Conservation (phyloP, 2,113 vertebrate species). For the Vimba vimba region DNA sequence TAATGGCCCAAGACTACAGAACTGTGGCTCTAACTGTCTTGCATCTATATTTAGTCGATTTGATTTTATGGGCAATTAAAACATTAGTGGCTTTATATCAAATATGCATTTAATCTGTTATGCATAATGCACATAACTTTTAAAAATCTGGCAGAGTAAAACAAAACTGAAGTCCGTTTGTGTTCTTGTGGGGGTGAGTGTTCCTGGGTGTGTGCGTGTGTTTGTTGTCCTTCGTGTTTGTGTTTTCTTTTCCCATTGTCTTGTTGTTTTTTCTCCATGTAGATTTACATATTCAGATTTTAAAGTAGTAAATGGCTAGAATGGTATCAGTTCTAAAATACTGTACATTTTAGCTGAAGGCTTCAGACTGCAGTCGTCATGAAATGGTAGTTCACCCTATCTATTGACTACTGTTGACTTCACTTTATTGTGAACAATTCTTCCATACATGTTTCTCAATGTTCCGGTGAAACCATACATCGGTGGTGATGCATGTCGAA, state of each 20-base stretch:
- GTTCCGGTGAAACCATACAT: background rate
- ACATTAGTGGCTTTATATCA: background rate
- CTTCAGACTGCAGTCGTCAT: background rate
- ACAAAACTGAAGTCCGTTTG: slow-evolving; percentile 52
- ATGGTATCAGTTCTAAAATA: background rate
- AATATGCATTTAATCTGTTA: background rate
- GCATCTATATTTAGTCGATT: background rate
- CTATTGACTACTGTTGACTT: too few relatives aligned
- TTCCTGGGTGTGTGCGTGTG: slow-evolving; percentile 39
- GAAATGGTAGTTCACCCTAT: background rate
- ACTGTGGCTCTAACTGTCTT: background rate
- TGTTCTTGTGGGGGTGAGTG: slow-evolving; percentile 37
- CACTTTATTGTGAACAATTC: background rate
- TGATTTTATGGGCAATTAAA: background rate
- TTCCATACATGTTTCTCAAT: background rate
- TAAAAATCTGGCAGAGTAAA: background rate
- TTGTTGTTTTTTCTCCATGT: slow-evolving; percentile 43
- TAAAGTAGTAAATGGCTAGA: background rate
- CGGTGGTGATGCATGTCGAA: background rate
- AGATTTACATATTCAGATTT: background rate
- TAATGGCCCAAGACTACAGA: background rate
- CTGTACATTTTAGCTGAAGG: background rate
- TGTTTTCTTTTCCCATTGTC: slow-evolving; percentile 59
- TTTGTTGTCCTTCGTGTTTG: slow-evolving; percentile 49
- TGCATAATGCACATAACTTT: slow-evolving; percentile 1